These are phyloP conservation scores for Pterobdella sp. DNA, from an alignment of 2,888 invertebrate genomes.

Conservation along the genomic window DNA sequence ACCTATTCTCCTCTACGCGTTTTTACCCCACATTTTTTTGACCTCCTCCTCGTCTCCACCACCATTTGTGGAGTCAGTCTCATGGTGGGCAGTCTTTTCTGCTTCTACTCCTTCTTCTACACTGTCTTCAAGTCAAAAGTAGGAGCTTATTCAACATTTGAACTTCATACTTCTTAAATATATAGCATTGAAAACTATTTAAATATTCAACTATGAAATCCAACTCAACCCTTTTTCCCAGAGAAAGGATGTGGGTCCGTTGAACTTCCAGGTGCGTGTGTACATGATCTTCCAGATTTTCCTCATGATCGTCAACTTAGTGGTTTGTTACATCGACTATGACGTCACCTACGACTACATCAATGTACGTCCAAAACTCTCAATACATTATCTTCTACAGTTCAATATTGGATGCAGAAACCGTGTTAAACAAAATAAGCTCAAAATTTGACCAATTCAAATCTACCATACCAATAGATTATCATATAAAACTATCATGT, in stretches of 20 bases:
- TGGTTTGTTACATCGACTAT: not conserved
- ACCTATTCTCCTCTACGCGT: not conserved
- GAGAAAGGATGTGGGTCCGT: not conserved
- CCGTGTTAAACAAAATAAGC: too few species aligned
- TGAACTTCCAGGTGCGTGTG: not conserved
- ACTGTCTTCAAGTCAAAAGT: conserved; percentile 1
- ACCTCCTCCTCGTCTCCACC: not conserved
- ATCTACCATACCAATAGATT: too few species aligned
- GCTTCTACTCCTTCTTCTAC: conserved; percentile 11
- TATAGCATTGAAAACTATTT: not conserved
- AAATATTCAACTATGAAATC: not conserved
- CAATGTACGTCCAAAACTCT: too few species aligned
- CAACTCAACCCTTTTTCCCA: too few species aligned
- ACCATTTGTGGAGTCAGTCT: conserved; percentile 10
- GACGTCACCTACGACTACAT: not conserved
- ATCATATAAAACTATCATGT: too few species aligned
- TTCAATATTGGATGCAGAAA: too few species aligned
- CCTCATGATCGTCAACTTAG: not conserved
- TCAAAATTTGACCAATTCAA: too few species aligned
- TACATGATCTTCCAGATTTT: not conserved
- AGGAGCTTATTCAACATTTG: too few species aligned
- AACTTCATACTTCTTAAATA: too few species aligned
- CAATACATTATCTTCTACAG: too few species aligned
- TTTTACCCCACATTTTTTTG: not conserved
- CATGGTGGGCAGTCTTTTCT: conserved; percentile 13